These are phyloP conservation scores for Nemopilema nomurai DNA, from an alignment of 30 jellyfish, hydroid and myxozoan species.

Conservation along the genomic window DNA sequence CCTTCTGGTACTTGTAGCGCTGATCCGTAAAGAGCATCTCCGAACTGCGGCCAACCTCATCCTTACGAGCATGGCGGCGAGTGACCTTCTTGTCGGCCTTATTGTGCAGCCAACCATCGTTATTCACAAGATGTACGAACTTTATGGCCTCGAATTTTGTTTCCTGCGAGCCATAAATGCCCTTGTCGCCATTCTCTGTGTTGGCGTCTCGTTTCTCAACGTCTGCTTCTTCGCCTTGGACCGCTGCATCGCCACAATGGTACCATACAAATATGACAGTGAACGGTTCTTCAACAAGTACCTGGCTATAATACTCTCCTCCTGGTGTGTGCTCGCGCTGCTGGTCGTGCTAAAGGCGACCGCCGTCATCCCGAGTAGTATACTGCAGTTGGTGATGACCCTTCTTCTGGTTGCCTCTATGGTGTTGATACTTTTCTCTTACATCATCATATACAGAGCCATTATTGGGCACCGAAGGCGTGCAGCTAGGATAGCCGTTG, in stretches of 20 bases:
- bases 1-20: slow-evolving; percentile 18
- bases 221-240: slow-evolving; percentile 44
- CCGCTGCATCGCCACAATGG: slow-evolving; percentile 41
- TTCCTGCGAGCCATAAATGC: background rate
- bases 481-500: background rate
- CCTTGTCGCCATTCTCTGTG: slow-evolving; percentile 24
- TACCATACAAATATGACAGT: slow-evolving; percentile 19
- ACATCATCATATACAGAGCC: background rate
- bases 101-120: slow-evolving; percentile 15
- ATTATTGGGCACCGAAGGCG: slow-evolving; percentile 2
- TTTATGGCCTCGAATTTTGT: slow-evolving; percentile 8
- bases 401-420: background rate
- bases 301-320: background rate
- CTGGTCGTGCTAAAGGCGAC: background rate
- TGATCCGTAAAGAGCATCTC: slow-evolving; percentile 4
- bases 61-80: slow-evolving; percentile 52
- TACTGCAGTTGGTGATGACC: background rate
- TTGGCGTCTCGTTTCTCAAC: slow-evolving; percentile 29
- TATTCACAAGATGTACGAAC: background rate
- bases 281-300: slow-evolving; percentile 28
- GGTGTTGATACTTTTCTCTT: background rate
- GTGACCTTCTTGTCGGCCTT: slow-evolving; percentile 50
- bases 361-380: background rate
- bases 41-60: slow-evolving; percentile 50
- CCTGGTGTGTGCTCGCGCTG: slow-evolving; percentile 7